Percentiles rank a stretch among this genome's conserved stretches.
phyloP scores from a whole-genome alignment of 2,888 invertebrate genomes.

The Calameuta pallipes region DNA sequence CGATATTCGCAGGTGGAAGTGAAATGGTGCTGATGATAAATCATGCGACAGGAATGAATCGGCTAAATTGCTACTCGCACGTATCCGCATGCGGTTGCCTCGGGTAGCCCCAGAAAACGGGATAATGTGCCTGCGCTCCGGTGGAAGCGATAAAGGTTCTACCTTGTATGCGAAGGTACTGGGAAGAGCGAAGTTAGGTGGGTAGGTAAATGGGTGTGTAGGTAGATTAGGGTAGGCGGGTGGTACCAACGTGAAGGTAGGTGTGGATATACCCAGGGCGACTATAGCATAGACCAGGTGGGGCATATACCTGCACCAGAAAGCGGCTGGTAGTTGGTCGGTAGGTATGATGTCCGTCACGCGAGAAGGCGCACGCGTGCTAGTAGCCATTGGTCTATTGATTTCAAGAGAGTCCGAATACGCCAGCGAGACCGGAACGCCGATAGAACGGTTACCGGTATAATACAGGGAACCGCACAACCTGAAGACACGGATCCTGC shows the following conservation, averaged over 20 bases:
- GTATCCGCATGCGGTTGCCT: conserved; percentile 41
- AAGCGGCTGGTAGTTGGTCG: conserved; percentile 15
- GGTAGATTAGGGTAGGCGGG: conserved; percentile 17
- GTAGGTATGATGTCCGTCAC: conserved; percentile 50
- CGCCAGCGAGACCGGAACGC: neutral
- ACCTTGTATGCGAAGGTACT: neutral
- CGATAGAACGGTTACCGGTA: neutral
- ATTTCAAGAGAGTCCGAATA: conserved; percentile 34
- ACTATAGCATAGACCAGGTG: neutral
- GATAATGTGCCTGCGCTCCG: conserved; percentile 6
- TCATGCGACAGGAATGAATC: conserved; percentile 62
- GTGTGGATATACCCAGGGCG: neutral
- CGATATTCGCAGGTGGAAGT: conserved; percentile 7
- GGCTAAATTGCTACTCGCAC: conserved; percentile 61
- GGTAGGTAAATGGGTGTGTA: neutral
- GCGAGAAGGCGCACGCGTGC: conserved; percentile 54
- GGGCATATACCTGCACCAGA: neutral
- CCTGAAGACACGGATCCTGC: neutral
- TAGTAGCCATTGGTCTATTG: conserved; percentile 62
- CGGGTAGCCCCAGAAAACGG: conserved; percentile 6
- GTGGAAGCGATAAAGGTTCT: neutral
- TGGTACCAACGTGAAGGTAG: conserved; percentile 12
- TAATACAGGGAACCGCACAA: neutral
- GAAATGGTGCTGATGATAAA: conserved; percentile 39
- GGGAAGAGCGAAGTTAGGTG: conserved; percentile 14